phyloP scores from a whole-genome alignment of 2,888 invertebrate species.

The Ariolimax columbianus region DNA sequence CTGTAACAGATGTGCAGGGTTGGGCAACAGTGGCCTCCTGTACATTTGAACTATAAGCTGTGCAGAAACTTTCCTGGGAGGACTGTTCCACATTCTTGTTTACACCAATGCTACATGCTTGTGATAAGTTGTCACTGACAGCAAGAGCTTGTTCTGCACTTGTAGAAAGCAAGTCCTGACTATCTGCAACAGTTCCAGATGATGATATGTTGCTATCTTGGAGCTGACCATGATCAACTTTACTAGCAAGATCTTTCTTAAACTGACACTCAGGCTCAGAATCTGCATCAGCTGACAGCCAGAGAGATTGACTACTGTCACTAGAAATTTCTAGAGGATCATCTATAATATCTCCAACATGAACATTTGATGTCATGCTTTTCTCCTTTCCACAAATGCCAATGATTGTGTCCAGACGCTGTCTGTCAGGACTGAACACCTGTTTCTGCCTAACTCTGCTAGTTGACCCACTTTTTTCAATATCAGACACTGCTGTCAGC shows the following conservation, averaged over 20 bases:
- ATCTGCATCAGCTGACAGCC: constrained; percentile 34
- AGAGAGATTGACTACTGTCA: not conserved
- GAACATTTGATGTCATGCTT: not conserved
- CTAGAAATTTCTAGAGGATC: not conserved
- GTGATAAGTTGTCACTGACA: not conserved
- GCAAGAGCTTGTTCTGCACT: not conserved
- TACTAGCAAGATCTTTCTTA: not conserved
- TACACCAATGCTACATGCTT: not conserved
- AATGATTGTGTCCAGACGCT: not conserved
- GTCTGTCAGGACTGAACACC: not conserved
- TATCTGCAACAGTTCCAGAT: not conserved
- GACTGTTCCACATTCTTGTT: not conserved
- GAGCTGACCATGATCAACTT: not conserved
- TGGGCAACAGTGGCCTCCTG: not conserved
- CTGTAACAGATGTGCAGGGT: not conserved
- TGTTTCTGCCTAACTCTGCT: not conserved
- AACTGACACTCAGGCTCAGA: constrained; percentile 2
- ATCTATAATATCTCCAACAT: not conserved
- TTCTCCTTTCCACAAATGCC: not conserved
- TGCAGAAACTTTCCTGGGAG: constrained; percentile 12
- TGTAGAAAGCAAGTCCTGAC: not conserved
- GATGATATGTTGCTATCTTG: constrained; percentile 30
- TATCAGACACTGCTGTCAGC: not conserved
- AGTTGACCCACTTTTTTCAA: not conserved
- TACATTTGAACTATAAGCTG: not conserved